These are phyloP conservation scores for Strix aluco DNA, from an alignment of 2,113 vertebrate genomes.

Conservation along the genomic window DNA sequence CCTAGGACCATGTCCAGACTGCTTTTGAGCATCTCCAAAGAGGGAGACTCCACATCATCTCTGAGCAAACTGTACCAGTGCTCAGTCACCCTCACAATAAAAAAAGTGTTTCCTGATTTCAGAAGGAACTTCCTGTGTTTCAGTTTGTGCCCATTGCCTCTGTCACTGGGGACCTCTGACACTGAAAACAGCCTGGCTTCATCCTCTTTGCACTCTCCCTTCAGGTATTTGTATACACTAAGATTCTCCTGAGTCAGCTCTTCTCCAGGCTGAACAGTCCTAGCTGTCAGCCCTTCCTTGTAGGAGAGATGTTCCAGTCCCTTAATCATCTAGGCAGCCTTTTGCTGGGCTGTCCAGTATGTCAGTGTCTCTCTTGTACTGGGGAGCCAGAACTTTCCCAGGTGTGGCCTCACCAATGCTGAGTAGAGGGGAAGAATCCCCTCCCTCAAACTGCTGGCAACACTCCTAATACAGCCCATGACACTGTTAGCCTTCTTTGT, in stretches of 20 bases:
- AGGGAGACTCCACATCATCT: not conserved
- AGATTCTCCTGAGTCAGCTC: rapidly evolving
- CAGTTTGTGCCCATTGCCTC: not conserved
- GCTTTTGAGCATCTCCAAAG: not conserved
- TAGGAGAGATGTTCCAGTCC: not conserved
- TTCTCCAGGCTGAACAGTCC: not conserved
- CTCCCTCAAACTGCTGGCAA: not conserved
- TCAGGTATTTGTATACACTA: not conserved
- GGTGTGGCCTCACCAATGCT: not conserved
- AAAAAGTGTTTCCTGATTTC: not conserved
- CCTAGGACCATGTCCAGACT: not conserved
- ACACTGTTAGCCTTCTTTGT: not conserved
- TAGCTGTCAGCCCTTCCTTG: not conserved
- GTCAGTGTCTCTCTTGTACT: not conserved
- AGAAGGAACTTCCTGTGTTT: not conserved
- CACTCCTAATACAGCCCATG: not conserved
- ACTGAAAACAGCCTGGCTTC: not conserved
- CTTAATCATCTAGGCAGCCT: not conserved
- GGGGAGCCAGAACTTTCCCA: not conserved
- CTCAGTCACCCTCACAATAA: not conserved
- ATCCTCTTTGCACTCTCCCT: not conserved
- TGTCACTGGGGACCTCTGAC: not conserved
- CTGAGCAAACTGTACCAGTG: not conserved
- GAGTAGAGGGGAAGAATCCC: not conserved
- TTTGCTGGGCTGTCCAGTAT: not conserved